Percentiles rank a stretch among this genome's conserved stretches.
phyloP scores from a whole-genome alignment of 2,113 vertebrate species.

The Phyllostomus discolor region DNA sequence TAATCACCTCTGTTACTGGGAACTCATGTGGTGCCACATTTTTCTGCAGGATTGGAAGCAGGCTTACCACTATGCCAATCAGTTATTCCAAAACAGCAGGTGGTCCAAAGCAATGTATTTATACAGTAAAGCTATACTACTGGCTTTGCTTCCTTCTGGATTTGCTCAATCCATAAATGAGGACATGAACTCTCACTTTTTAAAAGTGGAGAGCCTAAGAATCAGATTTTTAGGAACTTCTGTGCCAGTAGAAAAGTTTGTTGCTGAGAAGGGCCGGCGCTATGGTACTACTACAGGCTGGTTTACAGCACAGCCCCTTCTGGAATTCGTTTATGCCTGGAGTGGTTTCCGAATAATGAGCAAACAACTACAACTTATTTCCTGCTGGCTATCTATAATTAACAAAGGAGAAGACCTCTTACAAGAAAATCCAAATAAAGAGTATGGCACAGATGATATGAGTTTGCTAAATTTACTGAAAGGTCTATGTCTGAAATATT shows the following conservation, averaged over 20 bases:
- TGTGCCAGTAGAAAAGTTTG: conserved; percentile 64
- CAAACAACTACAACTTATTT: conserved; percentile 56
- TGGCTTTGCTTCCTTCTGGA: conserved; percentile 86
- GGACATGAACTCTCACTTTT: conserved; percentile 82
- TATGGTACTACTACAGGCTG: conserved; percentile 43
- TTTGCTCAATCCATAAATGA: conserved; percentile 79
- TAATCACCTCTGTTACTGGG: conserved; percentile 92
- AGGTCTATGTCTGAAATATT: conserved; percentile 63
- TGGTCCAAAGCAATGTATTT: conserved; percentile 90
- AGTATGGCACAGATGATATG: conserved; percentile 59
- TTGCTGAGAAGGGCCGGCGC: conserved; percentile 56
- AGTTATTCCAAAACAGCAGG: conserved; percentile 84
- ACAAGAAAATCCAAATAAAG: conserved; percentile 14
- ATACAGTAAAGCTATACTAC: conserved; percentile 87
- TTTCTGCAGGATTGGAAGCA: conserved; percentile 87
- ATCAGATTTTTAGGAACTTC: conserved; percentile 54
- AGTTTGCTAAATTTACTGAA: conserved; percentile 64
- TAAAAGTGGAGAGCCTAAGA: conserved; percentile 47
- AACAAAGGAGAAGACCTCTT: conserved; percentile 59
- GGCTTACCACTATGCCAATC: conserved; percentile 84
- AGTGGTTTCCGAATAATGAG: conserved; percentile 70
- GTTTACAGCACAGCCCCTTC: conserved; percentile 63
- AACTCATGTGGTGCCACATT: conserved; percentile 90
- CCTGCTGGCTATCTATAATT: conserved; percentile 61
- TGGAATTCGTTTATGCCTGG: conserved; percentile 71